phyloP scores from a whole-genome alignment of 2,888 invertebrate genomes.

The Meiosimyza decipiens region DNA sequence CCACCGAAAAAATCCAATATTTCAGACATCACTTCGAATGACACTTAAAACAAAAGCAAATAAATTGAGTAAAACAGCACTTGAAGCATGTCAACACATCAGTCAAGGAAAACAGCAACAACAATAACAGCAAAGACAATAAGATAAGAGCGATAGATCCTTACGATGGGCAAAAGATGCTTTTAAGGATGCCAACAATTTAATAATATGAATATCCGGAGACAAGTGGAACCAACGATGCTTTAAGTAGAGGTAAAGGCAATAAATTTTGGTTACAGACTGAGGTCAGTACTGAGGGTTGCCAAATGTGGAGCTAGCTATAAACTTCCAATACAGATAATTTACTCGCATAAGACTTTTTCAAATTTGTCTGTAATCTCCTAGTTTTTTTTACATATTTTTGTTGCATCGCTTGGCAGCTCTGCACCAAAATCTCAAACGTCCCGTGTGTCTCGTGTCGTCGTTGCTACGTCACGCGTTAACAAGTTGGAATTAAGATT shows the following conservation, averaged over 20 bases:
- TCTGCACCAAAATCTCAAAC: too few species aligned
- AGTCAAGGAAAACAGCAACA: conserved; percentile 25
- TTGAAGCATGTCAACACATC: conserved; percentile 34
- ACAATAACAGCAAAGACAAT: conserved; percentile 12
- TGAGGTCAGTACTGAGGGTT: not conserved
- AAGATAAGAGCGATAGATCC: conserved; percentile 4
- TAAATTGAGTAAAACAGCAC: conserved; percentile 36
- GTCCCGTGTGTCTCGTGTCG: not conserved
- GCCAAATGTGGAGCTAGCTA: not conserved
- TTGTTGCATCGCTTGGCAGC: too few species aligned
- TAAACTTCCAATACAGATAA: too few species aligned
- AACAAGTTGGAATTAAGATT: conserved; percentile 32
- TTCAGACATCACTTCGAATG: conserved; percentile 26
- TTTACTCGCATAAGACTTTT: too few species aligned
- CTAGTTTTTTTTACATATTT: too few species aligned
- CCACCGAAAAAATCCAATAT: conserved; percentile 26
- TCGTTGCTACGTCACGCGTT: conserved; percentile 16
- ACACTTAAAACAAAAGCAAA: conserved; percentile 32
- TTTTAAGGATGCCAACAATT: not conserved
- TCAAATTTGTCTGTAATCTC: too few species aligned
- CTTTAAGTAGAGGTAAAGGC: not conserved
- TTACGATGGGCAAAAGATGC: conserved; percentile 21
- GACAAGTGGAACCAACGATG: not conserved
- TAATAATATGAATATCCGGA: not conserved
- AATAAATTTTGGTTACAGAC: not conserved